Conservation (phyloP, 2,797 vertebrate species). For the Typhlichthys subterraneus region DNA sequence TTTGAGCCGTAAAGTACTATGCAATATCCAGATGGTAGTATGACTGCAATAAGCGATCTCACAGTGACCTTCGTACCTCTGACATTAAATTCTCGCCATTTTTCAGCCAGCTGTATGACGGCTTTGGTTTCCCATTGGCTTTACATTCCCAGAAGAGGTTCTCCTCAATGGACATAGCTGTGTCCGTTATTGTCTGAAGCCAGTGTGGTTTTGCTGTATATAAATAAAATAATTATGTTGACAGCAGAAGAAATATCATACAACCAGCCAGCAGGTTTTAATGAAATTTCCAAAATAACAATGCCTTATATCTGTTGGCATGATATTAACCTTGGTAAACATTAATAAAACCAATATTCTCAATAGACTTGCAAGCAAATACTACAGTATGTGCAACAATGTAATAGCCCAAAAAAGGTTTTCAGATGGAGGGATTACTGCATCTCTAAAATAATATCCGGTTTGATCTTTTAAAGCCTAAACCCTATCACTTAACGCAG, state of each 20-base stretch:
- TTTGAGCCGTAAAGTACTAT: background rate
- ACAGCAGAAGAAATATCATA: slow-evolving; percentile 8
- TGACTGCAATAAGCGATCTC: background rate
- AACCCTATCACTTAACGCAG: slow-evolving; percentile 6
- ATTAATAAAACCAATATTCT: slow-evolving; percentile 1
- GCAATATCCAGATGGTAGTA: too few species aligned
- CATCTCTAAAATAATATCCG: slow-evolving; percentile 4
- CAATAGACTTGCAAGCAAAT: background rate
- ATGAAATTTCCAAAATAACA: slow-evolving; percentile 28
- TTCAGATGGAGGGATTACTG: background rate
- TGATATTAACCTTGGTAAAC: slow-evolving; percentile 20
- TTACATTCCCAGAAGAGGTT: slow-evolving; percentile 90
- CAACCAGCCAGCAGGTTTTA: slow-evolving; percentile 21
- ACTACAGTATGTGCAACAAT: background rate
- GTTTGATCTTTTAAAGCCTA: background rate
- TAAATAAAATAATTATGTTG: slow-evolving; percentile 51
- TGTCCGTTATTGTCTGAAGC: slow-evolving; percentile 86
- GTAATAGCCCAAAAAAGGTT: background rate
- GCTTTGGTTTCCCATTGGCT: slow-evolving; percentile 91
- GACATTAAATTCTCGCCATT: slow-evolving; percentile 81
- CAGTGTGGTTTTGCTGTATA: slow-evolving; percentile 91
- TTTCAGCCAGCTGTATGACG: slow-evolving; percentile 92
- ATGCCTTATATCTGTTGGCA: slow-evolving; percentile 31
- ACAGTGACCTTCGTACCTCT: slow-evolving; percentile 79
- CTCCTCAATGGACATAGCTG: slow-evolving; percentile 85